Percentiles rank a stretch among this genome's conserved stretches.
phyloP scores from a whole-genome alignment of 2,113 vertebrate genomes.

The Chrysemys picta region DNA sequence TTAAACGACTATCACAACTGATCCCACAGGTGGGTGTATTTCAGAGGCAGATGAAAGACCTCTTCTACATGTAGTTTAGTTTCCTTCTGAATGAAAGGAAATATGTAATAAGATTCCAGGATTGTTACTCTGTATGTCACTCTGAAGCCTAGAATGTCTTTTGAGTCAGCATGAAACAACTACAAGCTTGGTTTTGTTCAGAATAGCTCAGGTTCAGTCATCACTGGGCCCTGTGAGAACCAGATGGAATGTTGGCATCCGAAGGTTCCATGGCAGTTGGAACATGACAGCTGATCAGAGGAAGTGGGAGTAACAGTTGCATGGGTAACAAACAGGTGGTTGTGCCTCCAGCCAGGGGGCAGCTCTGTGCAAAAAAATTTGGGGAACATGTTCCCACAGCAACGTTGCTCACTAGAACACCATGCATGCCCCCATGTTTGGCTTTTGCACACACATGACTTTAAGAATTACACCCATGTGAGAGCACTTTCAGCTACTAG shows the following conservation, averaged over 20 bases:
- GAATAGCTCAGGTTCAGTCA: neutral
- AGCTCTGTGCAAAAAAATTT: neutral
- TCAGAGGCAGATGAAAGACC: neutral
- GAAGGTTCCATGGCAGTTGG: neutral
- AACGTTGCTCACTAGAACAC: neutral
- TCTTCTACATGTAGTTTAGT: neutral
- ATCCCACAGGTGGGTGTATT: neutral
- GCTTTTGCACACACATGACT: neutral
- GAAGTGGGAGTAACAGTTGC: neutral
- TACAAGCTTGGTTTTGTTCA: neutral
- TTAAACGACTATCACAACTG: neutral
- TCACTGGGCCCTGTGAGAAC: neutral
- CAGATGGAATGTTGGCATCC: neutral
- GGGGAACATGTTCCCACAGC: neutral
- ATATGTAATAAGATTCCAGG: neutral
- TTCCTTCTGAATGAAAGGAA: neutral
- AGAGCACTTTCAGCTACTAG: neutral
- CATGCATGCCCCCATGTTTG: neutral
- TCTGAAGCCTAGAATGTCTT: neutral
- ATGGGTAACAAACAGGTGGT: neutral
- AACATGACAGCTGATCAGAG: neutral
- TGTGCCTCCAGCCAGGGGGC: neutral
- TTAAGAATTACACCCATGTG: neutral
- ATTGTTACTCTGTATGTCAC: neutral
- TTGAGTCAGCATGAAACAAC: neutral